Percentiles rank a stretch among this genome's conserved stretches.
Evolutionary conservation across 2,888 invertebrate species (phyloP).

Genomic region (Dione vanillae): DNA sequence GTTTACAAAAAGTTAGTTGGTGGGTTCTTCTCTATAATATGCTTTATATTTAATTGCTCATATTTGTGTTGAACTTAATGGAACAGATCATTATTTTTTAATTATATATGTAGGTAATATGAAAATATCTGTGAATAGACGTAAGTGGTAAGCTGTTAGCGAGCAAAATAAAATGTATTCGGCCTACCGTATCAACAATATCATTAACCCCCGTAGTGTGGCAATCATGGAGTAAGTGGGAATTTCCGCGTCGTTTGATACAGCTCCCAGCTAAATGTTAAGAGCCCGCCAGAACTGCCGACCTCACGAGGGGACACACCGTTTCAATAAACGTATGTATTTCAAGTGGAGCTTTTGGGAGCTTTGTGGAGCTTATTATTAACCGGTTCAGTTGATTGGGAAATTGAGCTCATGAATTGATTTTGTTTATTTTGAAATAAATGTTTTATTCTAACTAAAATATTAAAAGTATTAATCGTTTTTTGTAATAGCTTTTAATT

Average conservation of each 20-base stretch:
- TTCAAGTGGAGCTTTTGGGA: not conserved
- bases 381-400: no score
- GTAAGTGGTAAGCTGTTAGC: conserved; percentile 59
- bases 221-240: conserved; percentile 82
- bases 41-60: no score
- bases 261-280: conserved; percentile 79
- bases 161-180: conserved; percentile 71
- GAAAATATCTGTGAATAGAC: conserved; percentile 40
- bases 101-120: conserved; percentile 29
- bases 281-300: conserved; percentile 69
- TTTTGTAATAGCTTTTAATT: no score
- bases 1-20: no score
- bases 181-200: conserved; percentile 80
- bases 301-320: conserved; percentile 58
- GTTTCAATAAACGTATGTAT: conserved; percentile 37
- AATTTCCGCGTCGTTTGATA: conserved; percentile 82
- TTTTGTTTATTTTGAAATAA: no score
- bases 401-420: no score
- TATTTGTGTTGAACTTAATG: not conserved
- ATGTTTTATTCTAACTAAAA: no score
- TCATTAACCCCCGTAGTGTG: conserved; percentile 82
- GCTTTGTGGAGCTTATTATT: no score
- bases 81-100: conserved; percentile 24
- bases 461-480: no score
- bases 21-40: no score